Percentiles rank a stretch among this genome's conserved stretches.
phyloP scores from a whole-genome alignment of 1,140 invertebrate genomes.

The Camponotus floridanus region DNA sequence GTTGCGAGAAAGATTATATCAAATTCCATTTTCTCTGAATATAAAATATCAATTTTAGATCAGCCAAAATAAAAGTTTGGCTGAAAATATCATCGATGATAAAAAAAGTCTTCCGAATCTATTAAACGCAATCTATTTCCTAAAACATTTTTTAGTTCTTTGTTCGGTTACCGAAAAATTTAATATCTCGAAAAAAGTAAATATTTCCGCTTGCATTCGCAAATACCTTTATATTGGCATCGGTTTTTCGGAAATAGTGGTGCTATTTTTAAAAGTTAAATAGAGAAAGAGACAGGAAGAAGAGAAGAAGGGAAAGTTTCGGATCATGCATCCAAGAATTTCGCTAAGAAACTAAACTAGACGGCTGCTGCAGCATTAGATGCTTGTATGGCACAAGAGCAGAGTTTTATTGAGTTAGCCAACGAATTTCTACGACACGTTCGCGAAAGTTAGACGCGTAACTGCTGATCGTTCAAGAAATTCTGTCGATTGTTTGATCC shows the following conservation, averaged over 20 bases:
- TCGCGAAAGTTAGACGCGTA: conserved; percentile 60
- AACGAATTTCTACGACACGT: conserved; percentile 64
- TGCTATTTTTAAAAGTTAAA: conserved; percentile 33
- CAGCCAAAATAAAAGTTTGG: not conserved
- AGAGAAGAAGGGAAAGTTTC: conserved; percentile 40
- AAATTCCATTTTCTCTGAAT: conserved; percentile 3
- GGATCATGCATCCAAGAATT: conserved; percentile 32
- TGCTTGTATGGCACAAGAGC: conserved; percentile 32
- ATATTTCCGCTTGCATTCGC: not conserved
- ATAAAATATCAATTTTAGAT: conserved; percentile 32
- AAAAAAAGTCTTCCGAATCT: not conserved
- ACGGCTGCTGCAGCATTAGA: conserved; percentile 49
- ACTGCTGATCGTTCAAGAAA: conserved; percentile 57
- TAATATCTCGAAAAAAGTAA: not conserved
- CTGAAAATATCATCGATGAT: not conserved
- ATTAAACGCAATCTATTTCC: not conserved
- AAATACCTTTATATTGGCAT: conserved; percentile 14
- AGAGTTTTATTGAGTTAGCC: conserved; percentile 68
- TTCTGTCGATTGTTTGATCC: conserved; percentile 63
- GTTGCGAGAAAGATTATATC: not conserved
- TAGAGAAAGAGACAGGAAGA: not conserved
- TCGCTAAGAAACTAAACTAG: conserved; percentile 49
- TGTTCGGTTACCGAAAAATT: not conserved
- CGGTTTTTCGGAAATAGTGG: not conserved
- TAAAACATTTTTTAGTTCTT: conserved; percentile 2